phyloP scores from a whole-genome alignment of 2,888 invertebrate species.

The Amiota communis region DNA sequence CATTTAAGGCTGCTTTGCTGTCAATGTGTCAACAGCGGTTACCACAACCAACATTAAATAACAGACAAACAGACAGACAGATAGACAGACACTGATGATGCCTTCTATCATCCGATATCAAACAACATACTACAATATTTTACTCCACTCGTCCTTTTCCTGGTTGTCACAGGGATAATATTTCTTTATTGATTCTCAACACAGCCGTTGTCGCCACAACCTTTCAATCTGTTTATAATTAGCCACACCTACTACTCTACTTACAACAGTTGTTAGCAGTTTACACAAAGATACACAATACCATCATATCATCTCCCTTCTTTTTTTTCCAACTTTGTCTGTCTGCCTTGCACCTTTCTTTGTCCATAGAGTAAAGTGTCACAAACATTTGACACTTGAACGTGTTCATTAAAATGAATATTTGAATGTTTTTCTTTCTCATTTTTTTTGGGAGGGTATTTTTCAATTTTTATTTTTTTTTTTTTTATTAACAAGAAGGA shows the following conservation, averaged over 20 bases:
- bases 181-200: background rate
- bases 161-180: background rate
- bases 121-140: background rate
- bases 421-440: background rate
- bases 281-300: background rate
- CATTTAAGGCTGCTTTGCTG: conserved; percentile 60
- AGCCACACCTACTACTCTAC: conserved; percentile 53
- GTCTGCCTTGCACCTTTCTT: background rate
- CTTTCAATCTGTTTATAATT: conserved; percentile 51
- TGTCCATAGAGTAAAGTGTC: conserved; percentile 41
- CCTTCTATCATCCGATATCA: background rate
- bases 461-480: background rate
- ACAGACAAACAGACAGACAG: background rate
- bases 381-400: conserved; percentile 52
- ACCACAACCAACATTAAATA: conserved; percentile 30
- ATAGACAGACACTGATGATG: background rate
- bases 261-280: background rate
- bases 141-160: background rate
- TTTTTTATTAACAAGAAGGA: background rate
- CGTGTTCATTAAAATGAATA: conserved; percentile 41
- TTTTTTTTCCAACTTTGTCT: background rate
- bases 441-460: background rate
- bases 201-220: too few relatives aligned
- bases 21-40: conserved; percentile 53
- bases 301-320: background rate